These are phyloP conservation scores for Labia minor DNA, from an alignment of 2,888 invertebrate genomes.

Conservation along the genomic window DNA sequence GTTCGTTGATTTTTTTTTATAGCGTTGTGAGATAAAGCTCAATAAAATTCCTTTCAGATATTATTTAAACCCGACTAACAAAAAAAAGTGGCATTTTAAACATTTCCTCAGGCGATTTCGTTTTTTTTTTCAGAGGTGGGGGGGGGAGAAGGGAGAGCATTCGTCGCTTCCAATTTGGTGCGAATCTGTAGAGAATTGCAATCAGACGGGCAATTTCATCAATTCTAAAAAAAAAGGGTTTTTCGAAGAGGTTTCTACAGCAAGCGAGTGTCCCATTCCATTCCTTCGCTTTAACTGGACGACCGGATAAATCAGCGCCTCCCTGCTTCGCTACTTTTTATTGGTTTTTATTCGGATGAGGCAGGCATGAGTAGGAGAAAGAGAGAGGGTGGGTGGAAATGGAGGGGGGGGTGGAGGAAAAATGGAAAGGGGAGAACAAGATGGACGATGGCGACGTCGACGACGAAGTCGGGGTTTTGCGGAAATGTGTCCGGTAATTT, in stretches of 20 bases:
- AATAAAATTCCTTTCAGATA: too few species aligned
- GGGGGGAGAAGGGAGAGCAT: too few species aligned
- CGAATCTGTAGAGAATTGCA: constrained; percentile 13
- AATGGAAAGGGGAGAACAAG: background rate
- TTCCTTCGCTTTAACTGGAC: background rate
- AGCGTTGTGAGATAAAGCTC: too few species aligned
- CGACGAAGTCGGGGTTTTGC: background rate
- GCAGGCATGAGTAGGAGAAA: background rate
- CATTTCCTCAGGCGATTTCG: background rate
- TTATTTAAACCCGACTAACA: too few species aligned
- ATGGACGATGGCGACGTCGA: background rate
- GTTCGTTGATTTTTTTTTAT: too few species aligned
- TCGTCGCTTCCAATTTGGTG: constrained; percentile 13
- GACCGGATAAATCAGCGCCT: constrained; percentile 4
- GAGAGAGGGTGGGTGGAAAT: too few species aligned
- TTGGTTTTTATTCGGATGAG: background rate
- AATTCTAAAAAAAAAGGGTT: background rate
- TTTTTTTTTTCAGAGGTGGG: background rate
- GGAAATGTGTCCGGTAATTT: constrained; percentile 5
- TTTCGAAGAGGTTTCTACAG: background rate
- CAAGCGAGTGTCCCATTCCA: background rate
- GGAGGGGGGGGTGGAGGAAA: background rate
- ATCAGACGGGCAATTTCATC: constrained; percentile 13
- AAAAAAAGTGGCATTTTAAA: constrained; percentile 5
- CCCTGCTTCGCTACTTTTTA: background rate